These are phyloP conservation scores for Bubo blakistoni DNA, from an alignment of 2,113 vertebrate species.

Conservation along the genomic window DNA sequence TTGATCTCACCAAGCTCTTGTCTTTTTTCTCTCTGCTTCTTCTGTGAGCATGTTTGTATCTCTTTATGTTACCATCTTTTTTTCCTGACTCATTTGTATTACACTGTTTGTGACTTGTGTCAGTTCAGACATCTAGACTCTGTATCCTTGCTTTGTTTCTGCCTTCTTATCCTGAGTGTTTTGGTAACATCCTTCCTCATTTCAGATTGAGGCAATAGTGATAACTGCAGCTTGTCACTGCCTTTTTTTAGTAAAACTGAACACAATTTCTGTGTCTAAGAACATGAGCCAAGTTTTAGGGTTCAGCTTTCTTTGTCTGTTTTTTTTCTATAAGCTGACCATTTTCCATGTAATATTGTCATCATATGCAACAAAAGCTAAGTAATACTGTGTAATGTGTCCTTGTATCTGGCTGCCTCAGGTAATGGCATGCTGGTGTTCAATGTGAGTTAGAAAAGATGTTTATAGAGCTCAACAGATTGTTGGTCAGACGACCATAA, in stretches of 20 bases:
- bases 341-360: background rate
- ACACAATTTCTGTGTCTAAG: background rate
- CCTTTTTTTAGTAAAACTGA: background rate
- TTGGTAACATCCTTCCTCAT: background rate
- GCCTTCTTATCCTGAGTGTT: background rate
- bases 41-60: background rate
- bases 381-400: background rate
- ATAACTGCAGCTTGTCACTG: background rate
- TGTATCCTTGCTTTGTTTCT: background rate
- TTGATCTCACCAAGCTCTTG: background rate
- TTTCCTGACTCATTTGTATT: background rate
- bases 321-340: background rate
- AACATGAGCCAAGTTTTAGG: background rate
- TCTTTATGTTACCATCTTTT: background rate
- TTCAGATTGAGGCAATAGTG: background rate
- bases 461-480: background rate
- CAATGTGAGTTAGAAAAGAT: background rate
- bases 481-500: background rate
- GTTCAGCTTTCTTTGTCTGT: background rate
- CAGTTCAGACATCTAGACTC: background rate
- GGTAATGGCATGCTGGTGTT: background rate
- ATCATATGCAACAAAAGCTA: background rate
- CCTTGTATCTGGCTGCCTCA: background rate
- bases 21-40: background rate
- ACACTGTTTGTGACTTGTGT: background rate